Percentiles rank a stretch among this genome's conserved stretches.
phyloP scores from a whole-genome alignment of 2,888 invertebrate genomes.

The Plemyria rubiginata region DNA sequence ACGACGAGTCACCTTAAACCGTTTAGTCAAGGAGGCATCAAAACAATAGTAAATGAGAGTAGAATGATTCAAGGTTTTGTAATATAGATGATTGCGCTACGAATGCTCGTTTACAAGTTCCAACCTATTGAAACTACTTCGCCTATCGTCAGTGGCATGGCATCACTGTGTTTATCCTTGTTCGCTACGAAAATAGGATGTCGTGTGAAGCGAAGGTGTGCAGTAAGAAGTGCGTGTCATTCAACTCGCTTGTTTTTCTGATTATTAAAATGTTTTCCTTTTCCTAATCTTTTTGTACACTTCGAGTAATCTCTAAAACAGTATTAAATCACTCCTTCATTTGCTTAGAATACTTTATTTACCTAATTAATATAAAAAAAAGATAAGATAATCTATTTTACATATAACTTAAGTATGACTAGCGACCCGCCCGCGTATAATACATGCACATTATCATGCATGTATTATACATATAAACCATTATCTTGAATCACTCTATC shows the following conservation, averaged over 20 bases:
- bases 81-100: conserved; percentile 49
- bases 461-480: no score
- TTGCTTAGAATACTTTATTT: background rate
- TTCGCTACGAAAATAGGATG: conserved; percentile 29
- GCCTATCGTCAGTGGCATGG: conserved; percentile 24
- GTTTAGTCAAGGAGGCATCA: background rate
- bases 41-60: conserved; percentile 36
- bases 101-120: conserved; percentile 34
- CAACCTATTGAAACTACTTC: conserved; percentile 22
- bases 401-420: no score
- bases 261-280: conserved; percentile 18
- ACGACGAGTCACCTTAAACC: no score
- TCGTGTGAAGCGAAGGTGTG: conserved; percentile 16
- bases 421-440: no score
- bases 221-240: conserved; percentile 30
- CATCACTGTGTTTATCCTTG: conserved; percentile 26
- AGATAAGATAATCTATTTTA: background rate
- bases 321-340: background rate
- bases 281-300: background rate
- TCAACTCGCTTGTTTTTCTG: conserved; percentile 28
- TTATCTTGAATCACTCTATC: no score
- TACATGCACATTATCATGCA: no score
- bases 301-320: background rate
- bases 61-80: conserved; percentile 54
- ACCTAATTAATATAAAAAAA: no score